Percentiles rank a stretch among this genome's conserved stretches.
phyloP scores from a whole-genome alignment of 2,888 invertebrate genomes.

The Prosopocoilus inquinatus region DNA sequence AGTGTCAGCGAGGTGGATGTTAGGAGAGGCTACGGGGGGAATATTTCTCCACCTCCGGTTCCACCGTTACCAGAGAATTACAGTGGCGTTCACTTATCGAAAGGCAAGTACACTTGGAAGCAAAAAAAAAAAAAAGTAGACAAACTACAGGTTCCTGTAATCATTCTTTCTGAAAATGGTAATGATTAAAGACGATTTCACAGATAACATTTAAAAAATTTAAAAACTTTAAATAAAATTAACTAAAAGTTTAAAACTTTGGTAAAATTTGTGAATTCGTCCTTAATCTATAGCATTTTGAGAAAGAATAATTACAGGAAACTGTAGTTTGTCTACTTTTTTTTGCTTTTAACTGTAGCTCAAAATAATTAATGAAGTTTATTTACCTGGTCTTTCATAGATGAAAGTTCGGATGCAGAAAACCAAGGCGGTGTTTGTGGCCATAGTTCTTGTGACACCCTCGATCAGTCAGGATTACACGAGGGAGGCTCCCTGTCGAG shows the following conservation, averaged over 20 bases:
- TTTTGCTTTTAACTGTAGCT: too few relatives aligned
- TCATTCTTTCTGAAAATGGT: too few relatives aligned
- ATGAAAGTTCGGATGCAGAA: conserved; percentile 57
- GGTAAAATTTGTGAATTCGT: too few relatives aligned
- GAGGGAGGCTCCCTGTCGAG: conserved; percentile 52
- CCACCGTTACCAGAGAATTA: conserved; percentile 66
- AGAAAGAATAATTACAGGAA: too few relatives aligned
- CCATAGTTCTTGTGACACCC: conserved; percentile 47
- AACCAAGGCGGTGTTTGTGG: conserved; percentile 33
- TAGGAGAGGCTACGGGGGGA: conserved; percentile 37
- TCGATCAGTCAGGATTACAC: conserved; percentile 50
- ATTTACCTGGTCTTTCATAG: conserved; percentile 35
- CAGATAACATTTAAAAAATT: too few relatives aligned
- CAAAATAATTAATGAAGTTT: conserved; percentile 4
- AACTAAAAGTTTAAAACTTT: too few relatives aligned
- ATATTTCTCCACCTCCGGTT: conserved; percentile 64
- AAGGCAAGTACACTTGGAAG: conserved; percentile 28
- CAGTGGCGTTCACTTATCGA: conserved; percentile 34
- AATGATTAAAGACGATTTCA: too few relatives aligned
- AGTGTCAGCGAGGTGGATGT: conserved; percentile 41
- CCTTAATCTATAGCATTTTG: too few relatives aligned
- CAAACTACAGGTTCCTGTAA: too few relatives aligned
- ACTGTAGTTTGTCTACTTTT: too few relatives aligned
- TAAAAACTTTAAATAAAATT: too few relatives aligned
- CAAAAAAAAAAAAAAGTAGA: background rate